These are phyloP conservation scores for Salvelinus alpinus DNA, from an alignment of 2,113 vertebrate species.

Conservation along the genomic window DNA sequence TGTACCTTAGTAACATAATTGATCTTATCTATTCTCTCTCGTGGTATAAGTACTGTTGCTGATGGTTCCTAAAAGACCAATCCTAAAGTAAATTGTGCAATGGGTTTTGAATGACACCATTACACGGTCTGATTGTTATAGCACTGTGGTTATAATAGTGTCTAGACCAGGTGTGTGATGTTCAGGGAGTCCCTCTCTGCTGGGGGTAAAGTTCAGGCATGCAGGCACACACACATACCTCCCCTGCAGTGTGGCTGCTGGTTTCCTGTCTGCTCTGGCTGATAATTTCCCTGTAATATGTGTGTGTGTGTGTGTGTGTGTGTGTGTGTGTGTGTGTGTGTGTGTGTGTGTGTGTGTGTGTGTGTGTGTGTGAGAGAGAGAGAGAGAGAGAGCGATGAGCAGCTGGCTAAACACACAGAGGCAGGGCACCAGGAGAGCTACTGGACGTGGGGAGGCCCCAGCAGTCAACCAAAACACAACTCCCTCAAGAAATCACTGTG, in stretches of 20 bases:
- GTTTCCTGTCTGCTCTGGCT: slow-evolving; percentile 28
- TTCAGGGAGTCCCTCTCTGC: not conserved
- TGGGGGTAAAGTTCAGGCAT: not conserved
- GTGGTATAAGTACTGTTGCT: not conserved
- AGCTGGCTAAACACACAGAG: slow-evolving; percentile 36
- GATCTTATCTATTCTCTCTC: not conserved
- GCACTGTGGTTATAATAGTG: not conserved
- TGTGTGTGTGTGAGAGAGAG: too few species aligned
- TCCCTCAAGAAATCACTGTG: not conserved
- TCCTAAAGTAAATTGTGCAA: not conserved
- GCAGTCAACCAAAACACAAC: slow-evolving; percentile 20
- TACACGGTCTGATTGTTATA: not conserved
- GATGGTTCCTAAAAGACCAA: too few species aligned
- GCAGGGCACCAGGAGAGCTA: slow-evolving; percentile 24
- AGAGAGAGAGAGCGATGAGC: slow-evolving; percentile 7
- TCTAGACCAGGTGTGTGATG: slow-evolving; percentile 2
- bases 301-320: not conserved
- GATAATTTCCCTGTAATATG: slow-evolving; percentile 32
- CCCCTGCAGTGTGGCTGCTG: slow-evolving; percentile 11
- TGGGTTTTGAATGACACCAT: slow-evolving; percentile 11
- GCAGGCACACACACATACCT: not conserved
- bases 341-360: not conserved
- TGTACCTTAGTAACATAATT: not conserved
- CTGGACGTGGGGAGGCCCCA: slow-evolving; percentile 25
- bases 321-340: too few species aligned